These are phyloP conservation scores for Pachyseris speciosa DNA, from an alignment of 64 coral and sea anemone species.

Conservation along the genomic window DNA sequence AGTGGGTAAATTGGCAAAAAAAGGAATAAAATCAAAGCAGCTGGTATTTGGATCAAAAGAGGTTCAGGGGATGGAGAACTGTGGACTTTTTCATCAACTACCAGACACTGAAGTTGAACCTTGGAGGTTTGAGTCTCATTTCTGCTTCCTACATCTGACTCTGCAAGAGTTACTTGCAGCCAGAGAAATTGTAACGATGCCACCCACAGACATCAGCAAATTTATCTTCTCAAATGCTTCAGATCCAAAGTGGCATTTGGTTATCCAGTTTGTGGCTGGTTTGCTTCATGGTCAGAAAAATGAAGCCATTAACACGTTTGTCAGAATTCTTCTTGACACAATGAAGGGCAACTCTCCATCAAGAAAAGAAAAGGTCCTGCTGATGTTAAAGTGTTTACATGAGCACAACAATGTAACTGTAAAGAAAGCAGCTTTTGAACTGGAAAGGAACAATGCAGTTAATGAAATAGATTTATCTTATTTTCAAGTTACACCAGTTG, in stretches of 20 bases:
- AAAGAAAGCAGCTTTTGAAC: too few species aligned
- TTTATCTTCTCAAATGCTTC: background rate
- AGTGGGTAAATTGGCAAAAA: conserved; percentile 14
- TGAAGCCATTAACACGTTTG: background rate
- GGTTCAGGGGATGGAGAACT: conserved; percentile 1
- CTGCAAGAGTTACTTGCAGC: background rate
- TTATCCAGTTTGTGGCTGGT: conserved; percentile 1
- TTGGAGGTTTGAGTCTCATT: background rate
- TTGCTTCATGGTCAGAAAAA: background rate
- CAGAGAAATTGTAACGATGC: background rate
- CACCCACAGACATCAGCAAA: background rate
- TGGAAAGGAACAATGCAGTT: too few species aligned
- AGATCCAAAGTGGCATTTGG: background rate
- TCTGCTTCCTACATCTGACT: conserved; percentile 7
- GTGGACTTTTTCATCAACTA: conserved; percentile 22
- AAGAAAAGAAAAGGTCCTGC: background rate
- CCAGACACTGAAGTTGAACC: conserved; percentile 33
- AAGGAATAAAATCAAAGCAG: conserved; percentile 29
- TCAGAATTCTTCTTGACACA: background rate
- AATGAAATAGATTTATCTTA: too few species aligned
- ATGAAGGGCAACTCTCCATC: background rate
- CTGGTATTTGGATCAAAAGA: conserved; percentile 48
- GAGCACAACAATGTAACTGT: too few species aligned
- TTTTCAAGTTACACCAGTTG: too few species aligned
- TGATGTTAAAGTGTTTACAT: too few species aligned